Percentiles rank a stretch among this genome's conserved stretches.
Evolutionary conservation across 2,113 vertebrate species (phyloP).

Genomic region (Engystomops pustulosus): DNA sequence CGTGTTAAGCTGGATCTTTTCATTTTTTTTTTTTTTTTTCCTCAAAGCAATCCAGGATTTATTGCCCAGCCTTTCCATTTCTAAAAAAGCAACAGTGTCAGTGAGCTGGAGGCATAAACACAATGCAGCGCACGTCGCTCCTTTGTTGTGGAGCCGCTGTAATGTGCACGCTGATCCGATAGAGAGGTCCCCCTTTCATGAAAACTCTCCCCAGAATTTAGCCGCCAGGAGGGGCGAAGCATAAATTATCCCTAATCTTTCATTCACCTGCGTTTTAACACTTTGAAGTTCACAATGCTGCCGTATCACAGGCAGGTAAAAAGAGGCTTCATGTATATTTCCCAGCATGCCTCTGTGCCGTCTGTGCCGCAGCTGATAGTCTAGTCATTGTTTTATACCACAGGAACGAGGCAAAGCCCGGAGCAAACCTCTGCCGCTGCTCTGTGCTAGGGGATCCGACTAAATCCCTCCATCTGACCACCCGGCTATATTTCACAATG

Average conservation of each 20-base stretch:
- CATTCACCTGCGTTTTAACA: constrained; percentile 38
- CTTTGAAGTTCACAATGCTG: constrained; percentile 25
- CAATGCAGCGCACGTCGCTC: constrained; percentile 17
- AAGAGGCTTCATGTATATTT: constrained; percentile 17
- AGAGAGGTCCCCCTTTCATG: constrained; percentile 36
- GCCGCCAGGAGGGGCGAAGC: constrained; percentile 11
- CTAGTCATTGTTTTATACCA: neutral
- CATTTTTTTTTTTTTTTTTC: constrained; percentile 29
- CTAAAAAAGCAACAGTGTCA: constrained; percentile 36
- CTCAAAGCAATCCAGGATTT: constrained; percentile 52
- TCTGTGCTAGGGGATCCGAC: neutral
- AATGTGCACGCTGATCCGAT: constrained; percentile 26
- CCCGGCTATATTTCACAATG: neutral
- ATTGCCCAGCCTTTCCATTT: constrained; percentile 42
- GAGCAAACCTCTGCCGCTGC: constrained; percentile 1
- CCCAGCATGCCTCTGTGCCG: constrained; percentile 18
- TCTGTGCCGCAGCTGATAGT: constrained; percentile 5
- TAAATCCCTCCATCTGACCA: neutral
- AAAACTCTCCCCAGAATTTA: constrained; percentile 26
- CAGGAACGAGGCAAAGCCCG: neutral
- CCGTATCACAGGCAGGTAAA: constrained; percentile 19
- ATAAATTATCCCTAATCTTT: constrained; percentile 44
- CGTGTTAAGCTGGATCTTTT: constrained; percentile 32
- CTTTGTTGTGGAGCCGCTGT: constrained; percentile 39
- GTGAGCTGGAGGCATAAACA: constrained; percentile 48